Evolutionary conservation across 1,140 invertebrate species (phyloP), one percentile per base, ranked within the genome.

Genomic region (Whitmania pigra): DNA sequence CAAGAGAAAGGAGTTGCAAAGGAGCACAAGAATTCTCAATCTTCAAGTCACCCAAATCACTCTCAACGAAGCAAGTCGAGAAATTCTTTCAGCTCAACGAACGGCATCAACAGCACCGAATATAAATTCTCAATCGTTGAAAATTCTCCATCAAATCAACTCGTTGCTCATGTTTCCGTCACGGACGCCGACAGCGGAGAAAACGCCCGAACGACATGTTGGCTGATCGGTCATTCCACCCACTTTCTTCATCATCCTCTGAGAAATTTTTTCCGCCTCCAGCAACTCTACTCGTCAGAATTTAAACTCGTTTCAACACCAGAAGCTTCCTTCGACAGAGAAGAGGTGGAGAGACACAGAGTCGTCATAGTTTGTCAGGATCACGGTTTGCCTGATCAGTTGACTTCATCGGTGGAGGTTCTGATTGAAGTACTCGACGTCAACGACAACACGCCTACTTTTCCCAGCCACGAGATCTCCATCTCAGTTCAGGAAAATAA

Each of bases 401-500:
- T 63, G 57, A 71, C 55, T 20, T 67, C 68, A 18, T 60, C 53
- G 7, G 49, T 72, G 18, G 27, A 53, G 7, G 31, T 71, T 20
- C 20, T 29, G n/a, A 60, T 73, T 15, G 25, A 43, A 29, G 69
- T 74, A 17, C 22, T 53, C 22, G 73, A 74, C 60, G 53, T 53
- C 20, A 74, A 74, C 57, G 73, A 74, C 67, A 66, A 74, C 66
- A 25, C 43, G 29, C 73, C 73, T 2, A 18, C 25, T 17, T 74
- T 74, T 54, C 27, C 54, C 2, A 25, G 27, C 25, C 29, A 67
- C 6, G 22, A 60, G 7, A 49, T 67, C 29, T n/a, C 53, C 27
- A 15, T 40, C 53, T 57, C n/a, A 9, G 22, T 86, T 1, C 87
- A 90, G 71, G 94, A 97, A 82, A 96, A 97, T 80, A 57, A 77